Evolutionary conservation across 2,797 vertebrate species (phyloP).

Genomic region (Tokudaia muenninki): DNA sequence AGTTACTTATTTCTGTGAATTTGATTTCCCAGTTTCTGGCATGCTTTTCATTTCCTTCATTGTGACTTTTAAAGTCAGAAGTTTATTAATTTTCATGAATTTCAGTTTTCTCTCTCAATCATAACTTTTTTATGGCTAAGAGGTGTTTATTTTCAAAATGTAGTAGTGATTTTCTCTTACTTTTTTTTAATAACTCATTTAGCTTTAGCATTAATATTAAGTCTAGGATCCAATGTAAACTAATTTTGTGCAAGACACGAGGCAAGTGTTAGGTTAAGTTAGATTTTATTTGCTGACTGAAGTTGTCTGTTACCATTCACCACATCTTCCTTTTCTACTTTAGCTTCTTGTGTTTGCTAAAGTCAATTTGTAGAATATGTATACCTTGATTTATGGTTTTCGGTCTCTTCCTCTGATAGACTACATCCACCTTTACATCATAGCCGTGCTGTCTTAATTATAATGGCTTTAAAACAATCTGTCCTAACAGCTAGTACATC

Average conservation of each 20-base stretch:
- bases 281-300: background rate
- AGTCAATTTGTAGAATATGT: background rate
- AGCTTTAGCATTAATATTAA: background rate
- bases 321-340: background rate
- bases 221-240: background rate
- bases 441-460: background rate
- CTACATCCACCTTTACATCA: background rate
- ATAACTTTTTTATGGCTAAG: background rate
- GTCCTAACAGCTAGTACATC: background rate
- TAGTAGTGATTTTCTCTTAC: background rate
- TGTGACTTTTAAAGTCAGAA: background rate
- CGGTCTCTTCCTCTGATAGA: background rate
- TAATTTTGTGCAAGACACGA: conserved; percentile 1
- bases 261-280: background rate
- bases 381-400: background rate
- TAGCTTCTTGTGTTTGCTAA: background rate
- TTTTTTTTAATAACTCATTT: background rate
- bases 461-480: background rate
- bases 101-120: background rate
- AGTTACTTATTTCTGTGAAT: background rate
- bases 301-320: background rate
- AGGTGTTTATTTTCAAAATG: background rate
- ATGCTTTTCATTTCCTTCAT: background rate
- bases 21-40: background rate
- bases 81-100: conserved; percentile 41